Evolutionary conservation across 2,113 vertebrate species (phyloP).

Genomic region (Opisthocomus hoazin): DNA sequence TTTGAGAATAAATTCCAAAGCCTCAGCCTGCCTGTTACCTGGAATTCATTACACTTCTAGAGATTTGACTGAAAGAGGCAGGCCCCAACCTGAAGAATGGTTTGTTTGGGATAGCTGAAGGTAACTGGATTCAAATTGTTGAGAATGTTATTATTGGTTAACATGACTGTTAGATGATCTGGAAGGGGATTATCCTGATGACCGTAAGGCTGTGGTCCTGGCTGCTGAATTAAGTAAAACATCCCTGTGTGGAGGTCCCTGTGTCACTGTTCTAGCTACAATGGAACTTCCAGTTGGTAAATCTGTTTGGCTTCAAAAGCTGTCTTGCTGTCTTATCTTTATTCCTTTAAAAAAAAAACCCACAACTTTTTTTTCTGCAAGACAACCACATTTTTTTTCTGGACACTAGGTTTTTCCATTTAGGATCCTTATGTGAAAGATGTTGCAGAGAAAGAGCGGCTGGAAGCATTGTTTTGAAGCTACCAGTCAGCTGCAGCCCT

Average conservation of each 20-base stretch:
- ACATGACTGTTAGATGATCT: neutral
- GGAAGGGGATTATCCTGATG: neutral
- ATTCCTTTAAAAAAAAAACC: neutral
- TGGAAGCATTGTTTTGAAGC: neutral
- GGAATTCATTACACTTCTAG: neutral
- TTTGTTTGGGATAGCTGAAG: neutral
- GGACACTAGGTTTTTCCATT: neutral
- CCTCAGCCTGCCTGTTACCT: neutral
- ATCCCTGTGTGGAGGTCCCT: neutral
- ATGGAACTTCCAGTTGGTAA: neutral
- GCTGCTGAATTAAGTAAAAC: neutral
- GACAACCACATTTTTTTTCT: neutral
- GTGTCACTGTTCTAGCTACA: neutral
- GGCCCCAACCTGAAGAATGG: neutral
- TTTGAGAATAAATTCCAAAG: neutral
- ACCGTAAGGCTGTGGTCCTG: neutral
- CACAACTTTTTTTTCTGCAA: neutral
- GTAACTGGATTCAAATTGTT: neutral
- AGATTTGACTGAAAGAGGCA: neutral
- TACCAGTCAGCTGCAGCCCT: neutral
- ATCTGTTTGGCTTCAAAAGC: neutral
- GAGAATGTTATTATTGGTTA: neutral
- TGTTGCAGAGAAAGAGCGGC: neutral
- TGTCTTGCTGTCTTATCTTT: neutral
- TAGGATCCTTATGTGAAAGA: neutral